Conservation (phyloP, 2,888 invertebrate species). For the Polydrusus tereticollis region DNA sequence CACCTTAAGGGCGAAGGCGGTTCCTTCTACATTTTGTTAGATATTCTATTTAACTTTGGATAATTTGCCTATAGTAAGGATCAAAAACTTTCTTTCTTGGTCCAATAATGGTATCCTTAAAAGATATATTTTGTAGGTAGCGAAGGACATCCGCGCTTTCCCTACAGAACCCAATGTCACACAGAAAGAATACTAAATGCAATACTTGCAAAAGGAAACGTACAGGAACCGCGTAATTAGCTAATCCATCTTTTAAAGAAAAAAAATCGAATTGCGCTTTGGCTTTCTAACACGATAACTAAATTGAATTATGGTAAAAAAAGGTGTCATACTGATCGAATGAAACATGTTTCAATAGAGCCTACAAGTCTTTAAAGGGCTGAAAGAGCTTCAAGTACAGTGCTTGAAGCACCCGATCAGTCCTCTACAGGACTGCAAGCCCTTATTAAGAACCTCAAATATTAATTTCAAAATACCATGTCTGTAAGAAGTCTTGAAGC, state of each 20-base stretch:
- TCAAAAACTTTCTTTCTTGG: too few relatives aligned
- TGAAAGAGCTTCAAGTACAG: too few relatives aligned
- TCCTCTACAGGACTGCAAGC: too few relatives aligned
- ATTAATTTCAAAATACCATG: too few relatives aligned
- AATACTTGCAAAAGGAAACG: not conserved
- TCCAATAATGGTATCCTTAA: too few relatives aligned
- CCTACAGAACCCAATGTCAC: not conserved
- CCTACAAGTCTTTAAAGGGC: not conserved
- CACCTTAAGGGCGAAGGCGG: constrained; percentile 11
- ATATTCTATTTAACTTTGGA: not conserved
- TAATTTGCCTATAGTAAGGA: too few relatives aligned
- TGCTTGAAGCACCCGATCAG: too few relatives aligned
- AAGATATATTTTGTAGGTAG: too few relatives aligned
- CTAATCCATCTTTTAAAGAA: constrained; percentile 2
- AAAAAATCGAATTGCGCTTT: constrained; percentile 25
- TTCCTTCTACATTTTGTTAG: not conserved
- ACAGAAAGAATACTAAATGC: not conserved
- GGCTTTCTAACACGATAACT: constrained; percentile 10
- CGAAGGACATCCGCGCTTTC: too few relatives aligned
- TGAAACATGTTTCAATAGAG: too few relatives aligned
- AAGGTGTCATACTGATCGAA: not conserved
- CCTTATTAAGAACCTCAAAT: too few relatives aligned
- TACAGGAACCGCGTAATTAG: not conserved
- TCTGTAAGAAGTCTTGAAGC: too few relatives aligned
- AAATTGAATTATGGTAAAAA: not conserved